Base-by-base conservation (phyloP, 2,888 invertebrate genomes). In the Pristionchus mayeri region DNA sequence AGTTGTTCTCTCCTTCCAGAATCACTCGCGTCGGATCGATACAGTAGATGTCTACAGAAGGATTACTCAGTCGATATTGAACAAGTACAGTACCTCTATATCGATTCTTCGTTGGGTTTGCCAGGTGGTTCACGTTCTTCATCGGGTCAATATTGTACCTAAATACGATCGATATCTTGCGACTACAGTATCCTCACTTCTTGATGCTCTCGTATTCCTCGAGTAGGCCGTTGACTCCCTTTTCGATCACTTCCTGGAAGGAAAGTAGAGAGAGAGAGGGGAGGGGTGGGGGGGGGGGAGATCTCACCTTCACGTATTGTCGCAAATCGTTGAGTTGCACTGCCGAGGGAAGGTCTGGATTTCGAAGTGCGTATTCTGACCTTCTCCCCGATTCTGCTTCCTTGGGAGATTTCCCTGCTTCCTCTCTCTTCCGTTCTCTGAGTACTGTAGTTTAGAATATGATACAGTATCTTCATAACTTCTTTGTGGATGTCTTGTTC, bases 1-100 rank as follows among this genome's bases (percentile, higher is more conserved):
- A 85, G 21, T 78, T 30, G 50, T 48, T 52, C 9, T 78, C 78
- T 50, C 78, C 78, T 9, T 52, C 34, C 18, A 78, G 52, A 1
- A 78, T 21, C 2, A 78, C 78, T 27, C 78, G 18, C 1, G 78
- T 78, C 52, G 78, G 52, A 52, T 78, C 78, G 78, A 78, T 78
- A 78, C 78, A 78, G n/a, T 21, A 9, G 6, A 78, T 52, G 21
- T 78, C 78, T 52, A 16, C n/a, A n/a, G 6, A 7, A 2, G 4
- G 27, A 6, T 40, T 6, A 50, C 21, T 1, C 21, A 78, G 21
- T 44, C 44, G 24, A 78, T 50, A 75, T 21, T 34, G 11, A 2
- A 21, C 37, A 44, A 21, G 0, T 71, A 71, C n/a, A n/a, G n/a
- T 44, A 71, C 48, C 78, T 27, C 30, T 78, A 40, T 78, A 78